Percentiles rank a stretch among this genome's conserved stretches.
Conservation (phyloP, 1,140 invertebrate genomes). For the Platorchestia sp. region DNA sequence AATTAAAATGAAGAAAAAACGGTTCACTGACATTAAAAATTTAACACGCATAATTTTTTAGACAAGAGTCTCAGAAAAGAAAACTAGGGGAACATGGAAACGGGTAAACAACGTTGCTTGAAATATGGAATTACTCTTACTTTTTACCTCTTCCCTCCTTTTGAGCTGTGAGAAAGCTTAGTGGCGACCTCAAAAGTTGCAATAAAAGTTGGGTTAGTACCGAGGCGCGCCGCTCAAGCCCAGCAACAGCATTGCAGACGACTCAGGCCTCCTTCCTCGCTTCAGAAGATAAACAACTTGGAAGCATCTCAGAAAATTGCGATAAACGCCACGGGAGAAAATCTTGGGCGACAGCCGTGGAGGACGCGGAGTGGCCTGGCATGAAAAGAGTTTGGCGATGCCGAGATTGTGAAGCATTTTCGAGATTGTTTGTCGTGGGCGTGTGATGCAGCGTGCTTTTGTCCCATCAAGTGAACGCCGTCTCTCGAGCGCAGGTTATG, state of each 20-base stretch:
- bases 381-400: constrained; percentile 2
- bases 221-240: neutral
- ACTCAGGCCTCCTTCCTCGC: neutral
- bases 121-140: neutral
- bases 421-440: constrained; percentile 13
- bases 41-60: too few species aligned
- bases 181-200: neutral
- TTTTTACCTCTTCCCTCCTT: neutral
- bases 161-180: neutral
- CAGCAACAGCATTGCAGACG: neutral
- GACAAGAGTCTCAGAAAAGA: too few species aligned
- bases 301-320: constrained; percentile 3
- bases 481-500: neutral
- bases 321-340: constrained; percentile 8
- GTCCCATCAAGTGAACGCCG: neutral
- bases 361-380: neutral
- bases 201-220: neutral
- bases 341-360: neutral
- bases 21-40: too few species aligned
- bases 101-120: neutral
- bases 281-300: constrained; percentile 28
- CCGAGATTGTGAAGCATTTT: constrained; percentile 41
- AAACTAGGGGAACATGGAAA: neutral
- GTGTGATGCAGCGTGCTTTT: neutral
- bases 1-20: too few species aligned